These are phyloP conservation scores for Caenorhabditis sp. DNA, from an alignment of 2,888 invertebrate genomes.

Conservation along the genomic window DNA sequence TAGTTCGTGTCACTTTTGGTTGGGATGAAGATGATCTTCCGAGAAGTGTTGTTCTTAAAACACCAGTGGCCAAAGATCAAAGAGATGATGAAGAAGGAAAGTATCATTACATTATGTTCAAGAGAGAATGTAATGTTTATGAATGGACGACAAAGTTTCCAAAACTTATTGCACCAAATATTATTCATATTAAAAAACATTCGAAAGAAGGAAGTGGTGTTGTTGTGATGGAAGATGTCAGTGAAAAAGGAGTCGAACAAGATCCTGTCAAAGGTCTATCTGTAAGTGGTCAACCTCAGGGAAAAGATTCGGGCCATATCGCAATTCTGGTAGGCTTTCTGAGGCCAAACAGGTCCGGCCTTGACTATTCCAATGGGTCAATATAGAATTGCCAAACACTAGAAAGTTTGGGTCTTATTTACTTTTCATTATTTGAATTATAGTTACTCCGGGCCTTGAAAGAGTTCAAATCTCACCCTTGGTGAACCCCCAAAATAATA, in stretches of 20 bases:
- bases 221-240: conserved; percentile 65
- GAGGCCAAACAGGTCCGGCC: no score
- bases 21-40: conserved; percentile 63
- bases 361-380: no score
- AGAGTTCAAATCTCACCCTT: no score
- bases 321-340: no score
- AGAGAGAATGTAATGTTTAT: conserved; percentile 64
- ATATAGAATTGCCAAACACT: no score
- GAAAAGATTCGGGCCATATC: no score
- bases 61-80: conserved; percentile 53
- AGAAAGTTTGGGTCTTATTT: no score
- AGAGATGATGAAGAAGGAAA: conserved; percentile 56
- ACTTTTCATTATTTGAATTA: no score
- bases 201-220: conserved; percentile 54
- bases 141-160: conserved; percentile 64
- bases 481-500: no score
- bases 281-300: no score
- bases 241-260: conserved; percentile 52
- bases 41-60: conserved; percentile 60
- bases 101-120: conserved; percentile 59
- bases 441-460: no score
- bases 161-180: conserved; percentile 56
- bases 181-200: conserved; percentile 61
- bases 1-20: conserved; percentile 64
- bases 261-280: conserved; percentile 47